Conservation (phyloP, 2,113 vertebrate genomes). For the Scatophagus argus region DNA sequence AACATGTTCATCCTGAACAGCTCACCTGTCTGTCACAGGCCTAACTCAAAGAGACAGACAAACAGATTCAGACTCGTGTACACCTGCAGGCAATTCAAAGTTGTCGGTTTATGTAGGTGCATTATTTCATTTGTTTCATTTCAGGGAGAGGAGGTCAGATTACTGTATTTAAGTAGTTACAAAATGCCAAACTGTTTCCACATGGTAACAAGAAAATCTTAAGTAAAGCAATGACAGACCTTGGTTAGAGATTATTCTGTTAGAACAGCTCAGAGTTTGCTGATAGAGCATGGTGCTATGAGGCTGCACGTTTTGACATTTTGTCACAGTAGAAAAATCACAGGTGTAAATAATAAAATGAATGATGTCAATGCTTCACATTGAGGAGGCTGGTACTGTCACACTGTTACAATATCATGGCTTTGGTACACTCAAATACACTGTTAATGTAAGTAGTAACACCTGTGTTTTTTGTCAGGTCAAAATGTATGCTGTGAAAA, state of each 20-base stretch:
- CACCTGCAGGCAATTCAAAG: slow-evolving; percentile 2
- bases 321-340: neutral
- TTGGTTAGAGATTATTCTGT: neutral
- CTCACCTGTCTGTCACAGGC: slow-evolving; percentile 2
- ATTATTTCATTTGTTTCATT: neutral
- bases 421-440: neutral
- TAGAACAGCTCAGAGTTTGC: neutral
- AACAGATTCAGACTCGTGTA: neutral
- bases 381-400: neutral
- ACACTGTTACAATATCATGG: too few species aligned
- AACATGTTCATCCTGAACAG: neutral
- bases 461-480: neutral
- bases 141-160: neutral
- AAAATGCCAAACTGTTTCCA: accelerated
- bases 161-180: neutral
- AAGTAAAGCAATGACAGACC: neutral
- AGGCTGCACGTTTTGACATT: neutral
- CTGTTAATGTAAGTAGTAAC: neutral
- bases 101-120: neutral
- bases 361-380: neutral
- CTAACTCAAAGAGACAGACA: slow-evolving; percentile 15
- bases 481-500: neutral
- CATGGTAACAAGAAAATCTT: neutral
- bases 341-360: neutral
- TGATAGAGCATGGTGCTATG: neutral